Evolutionary conservation across 1,140 invertebrate species (phyloP).

Genomic region (Chionoecetes opilio): DNA sequence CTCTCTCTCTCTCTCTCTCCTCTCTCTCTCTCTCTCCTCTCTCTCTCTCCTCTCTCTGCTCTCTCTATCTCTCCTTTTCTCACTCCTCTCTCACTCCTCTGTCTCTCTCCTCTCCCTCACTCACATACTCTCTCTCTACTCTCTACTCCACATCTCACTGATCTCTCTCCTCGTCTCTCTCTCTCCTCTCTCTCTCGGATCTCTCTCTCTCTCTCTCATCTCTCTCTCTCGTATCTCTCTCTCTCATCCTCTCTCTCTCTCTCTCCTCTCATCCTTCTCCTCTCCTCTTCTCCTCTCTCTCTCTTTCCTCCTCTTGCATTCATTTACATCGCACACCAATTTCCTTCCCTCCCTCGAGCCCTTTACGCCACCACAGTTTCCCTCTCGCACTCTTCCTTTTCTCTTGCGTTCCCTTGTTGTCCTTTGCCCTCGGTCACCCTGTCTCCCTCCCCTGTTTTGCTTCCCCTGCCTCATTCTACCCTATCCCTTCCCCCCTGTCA

Average conservation of each 20-base stretch:
- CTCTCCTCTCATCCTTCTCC: neutral
- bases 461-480: neutral
- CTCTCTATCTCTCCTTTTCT: too few relatives aligned
- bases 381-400: neutral
- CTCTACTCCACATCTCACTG: too few relatives aligned
- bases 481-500: neutral
- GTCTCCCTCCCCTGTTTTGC: neutral
- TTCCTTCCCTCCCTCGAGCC: neutral
- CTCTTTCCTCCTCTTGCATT: neutral
- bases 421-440: neutral
- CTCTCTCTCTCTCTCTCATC: neutral
- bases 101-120: too few relatives aligned
- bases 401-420: neutral
- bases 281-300: neutral
- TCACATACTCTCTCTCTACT: too few relatives aligned
- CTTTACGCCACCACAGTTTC: neutral
- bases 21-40: too few relatives aligned
- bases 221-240: slow-evolving; percentile 46
- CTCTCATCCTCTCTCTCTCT: slow-evolving; percentile 35
- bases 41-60: too few relatives aligned
- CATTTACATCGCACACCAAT: neutral
- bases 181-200: neutral
- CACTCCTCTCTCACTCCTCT: too few relatives aligned
- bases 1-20: too few relatives aligned
- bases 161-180: neutral